These are phyloP conservation scores for Gymnosoma rotundatum DNA, from an alignment of 2,888 invertebrate species.

Conservation along the genomic window DNA sequence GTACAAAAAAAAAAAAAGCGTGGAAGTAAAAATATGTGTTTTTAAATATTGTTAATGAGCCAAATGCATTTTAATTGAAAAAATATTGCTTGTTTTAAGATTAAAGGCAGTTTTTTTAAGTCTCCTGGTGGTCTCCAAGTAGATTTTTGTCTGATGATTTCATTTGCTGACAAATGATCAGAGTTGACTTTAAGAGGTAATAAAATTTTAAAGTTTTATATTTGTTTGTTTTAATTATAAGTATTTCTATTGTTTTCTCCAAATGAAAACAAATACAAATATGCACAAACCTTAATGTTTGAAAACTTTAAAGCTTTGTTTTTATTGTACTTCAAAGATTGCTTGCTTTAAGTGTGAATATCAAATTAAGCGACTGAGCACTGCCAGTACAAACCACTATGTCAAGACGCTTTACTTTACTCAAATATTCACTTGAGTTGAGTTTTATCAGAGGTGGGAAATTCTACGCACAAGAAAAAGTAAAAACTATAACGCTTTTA, in stretches of 20 bases:
- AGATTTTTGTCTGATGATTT: conserved; percentile 33
- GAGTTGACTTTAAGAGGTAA: not conserved
- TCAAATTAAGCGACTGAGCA: conserved; percentile 49
- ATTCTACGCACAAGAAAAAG: no score
- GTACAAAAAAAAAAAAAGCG: not conserved
- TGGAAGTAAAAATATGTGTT: conserved; percentile 1
- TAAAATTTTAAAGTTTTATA: not conserved
- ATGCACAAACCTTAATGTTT: conserved; percentile 7
- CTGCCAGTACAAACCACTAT: conserved; percentile 33
- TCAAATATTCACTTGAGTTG: not conserved
- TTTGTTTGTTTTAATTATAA: not conserved
- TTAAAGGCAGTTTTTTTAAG: not conserved
- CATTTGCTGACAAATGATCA: not conserved
- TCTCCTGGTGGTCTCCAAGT: conserved; percentile 1
- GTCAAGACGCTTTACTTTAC: conserved; percentile 48
- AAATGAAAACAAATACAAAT: not conserved
- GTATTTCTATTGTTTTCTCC: no score
- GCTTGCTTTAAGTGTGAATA: conserved; percentile 48
- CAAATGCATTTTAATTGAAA: conserved; percentile 57
- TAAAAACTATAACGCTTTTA: no score
- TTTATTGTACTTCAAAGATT: conserved; percentile 16
- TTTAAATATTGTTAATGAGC: conserved; percentile 49
- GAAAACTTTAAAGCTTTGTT: conserved; percentile 26
- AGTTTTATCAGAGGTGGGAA: no score
- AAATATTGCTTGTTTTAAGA: conserved; percentile 25